Conservation (phyloP, 1,140 invertebrate genomes). For the Hypsibius dujardini region DNA sequence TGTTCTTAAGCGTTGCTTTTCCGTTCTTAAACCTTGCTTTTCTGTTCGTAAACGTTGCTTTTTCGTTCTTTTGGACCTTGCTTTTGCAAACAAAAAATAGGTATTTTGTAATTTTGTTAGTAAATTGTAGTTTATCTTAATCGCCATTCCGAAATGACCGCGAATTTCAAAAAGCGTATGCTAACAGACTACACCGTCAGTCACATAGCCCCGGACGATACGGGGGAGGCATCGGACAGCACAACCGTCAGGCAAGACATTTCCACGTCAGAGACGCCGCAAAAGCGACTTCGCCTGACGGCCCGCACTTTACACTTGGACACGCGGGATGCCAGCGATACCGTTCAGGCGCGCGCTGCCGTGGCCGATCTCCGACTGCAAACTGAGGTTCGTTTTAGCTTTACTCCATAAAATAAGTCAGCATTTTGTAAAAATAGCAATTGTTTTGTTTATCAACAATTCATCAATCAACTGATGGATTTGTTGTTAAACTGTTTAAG, state of each 20-base stretch:
- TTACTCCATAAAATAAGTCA: not conserved
- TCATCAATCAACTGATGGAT: too few relatives aligned
- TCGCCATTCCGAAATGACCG: too few relatives aligned
- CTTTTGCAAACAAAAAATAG: too few relatives aligned
- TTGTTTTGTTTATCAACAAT: not conserved
- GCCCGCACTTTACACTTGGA: not conserved
- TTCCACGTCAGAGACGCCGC: not conserved
- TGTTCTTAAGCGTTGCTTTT: too few relatives aligned
- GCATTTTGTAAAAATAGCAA: too few relatives aligned
- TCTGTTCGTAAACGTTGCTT: not conserved
- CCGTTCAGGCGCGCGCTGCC: not conserved
- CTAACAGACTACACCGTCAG: conserved; percentile 5
- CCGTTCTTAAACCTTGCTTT: not conserved
- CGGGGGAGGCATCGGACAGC: not conserved
- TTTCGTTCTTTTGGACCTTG: not conserved
- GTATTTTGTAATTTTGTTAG: too few relatives aligned
- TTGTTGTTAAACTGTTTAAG: too few relatives aligned
- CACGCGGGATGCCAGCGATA: not conserved
- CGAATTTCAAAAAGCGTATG: conserved; percentile 15
- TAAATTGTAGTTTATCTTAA: too few relatives aligned
- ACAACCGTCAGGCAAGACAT: not conserved
- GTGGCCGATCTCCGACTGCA: not conserved
- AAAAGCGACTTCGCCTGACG: not conserved
- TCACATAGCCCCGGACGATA: not conserved
- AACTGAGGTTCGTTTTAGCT: not conserved